Evolutionary conservation across 1,140 invertebrate genomes (phyloP), one percentile per base, ranked within the genome.

Genomic region (Drosophila santomea): DNA sequence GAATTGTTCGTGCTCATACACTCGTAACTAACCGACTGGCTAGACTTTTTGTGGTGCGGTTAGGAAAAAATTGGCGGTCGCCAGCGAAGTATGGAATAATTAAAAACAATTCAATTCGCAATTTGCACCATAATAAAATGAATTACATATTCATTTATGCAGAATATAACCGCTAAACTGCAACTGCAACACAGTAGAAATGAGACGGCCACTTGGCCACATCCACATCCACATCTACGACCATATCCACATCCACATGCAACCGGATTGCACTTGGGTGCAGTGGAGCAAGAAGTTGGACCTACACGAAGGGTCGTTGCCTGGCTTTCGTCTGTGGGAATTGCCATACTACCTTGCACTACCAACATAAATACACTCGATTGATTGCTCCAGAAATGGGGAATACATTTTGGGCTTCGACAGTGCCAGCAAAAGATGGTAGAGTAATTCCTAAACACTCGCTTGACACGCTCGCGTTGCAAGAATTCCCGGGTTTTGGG

Each of bases 71-170:
- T 57, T 61, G 63, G 23, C 57, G 66, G 58, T 60, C 52, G 58
- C 47, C 55, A 35, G 23, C 43, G 39, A 57, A 74, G 55, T 67
- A 69, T 81, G 57, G 60, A 64, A 82, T 66, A 83, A 74, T 60
- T 73, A 64, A 58, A 76, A 80, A 86, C 78, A 88, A 79, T 88
- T 88, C 83, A 88, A 89, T 89, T 90, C 78, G 71, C 85, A 90
- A 89, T 90, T 90, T 89, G 74, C 85, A 84, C 80, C 74, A 88
- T 81, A 84, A 84, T 67, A 79, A 90, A 57, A 76, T 81, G 76
- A 81, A 89, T 82, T 82, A 77, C 58, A 48, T 84, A 90, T 90
- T 89, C 84, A 89, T 89, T 83, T 83, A 89, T 88, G 77, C 80
- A 74, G 44, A 85, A 80, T 74, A 72, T 79, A 85, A 84, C 81